Evolutionary conservation across 2,888 invertebrate species (phyloP).

Genomic region (Anoncus sp.): DNA sequence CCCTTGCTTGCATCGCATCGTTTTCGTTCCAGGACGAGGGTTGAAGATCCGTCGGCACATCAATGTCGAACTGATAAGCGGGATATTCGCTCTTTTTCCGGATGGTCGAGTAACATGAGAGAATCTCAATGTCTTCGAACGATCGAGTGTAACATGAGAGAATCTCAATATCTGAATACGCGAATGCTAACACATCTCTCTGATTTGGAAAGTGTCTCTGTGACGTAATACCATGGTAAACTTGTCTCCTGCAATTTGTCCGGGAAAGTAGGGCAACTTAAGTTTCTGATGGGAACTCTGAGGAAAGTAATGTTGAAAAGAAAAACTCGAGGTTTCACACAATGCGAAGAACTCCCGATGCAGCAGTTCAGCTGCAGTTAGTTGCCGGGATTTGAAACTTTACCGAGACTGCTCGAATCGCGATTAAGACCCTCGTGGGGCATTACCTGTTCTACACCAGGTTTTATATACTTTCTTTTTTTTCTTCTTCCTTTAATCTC

Average conservation of each 20-base stretch:
- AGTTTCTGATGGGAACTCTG: slow-evolving; percentile 8
- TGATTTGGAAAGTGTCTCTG: slow-evolving; percentile 1
- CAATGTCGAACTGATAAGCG: slow-evolving; percentile 29
- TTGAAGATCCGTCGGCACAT: slow-evolving; percentile 2
- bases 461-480: slow-evolving; percentile 24
- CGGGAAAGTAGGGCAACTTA: not conserved
- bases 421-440: slow-evolving; percentile 69
- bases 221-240: slow-evolving; percentile 2
- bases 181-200: not conserved
- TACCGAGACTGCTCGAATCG: slow-evolving; percentile 67
- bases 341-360: slow-evolving; percentile 21
- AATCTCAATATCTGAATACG: slow-evolving; percentile 1
- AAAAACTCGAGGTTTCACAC: not conserved
- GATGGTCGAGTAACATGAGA: slow-evolving; percentile 10
- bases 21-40: not conserved
- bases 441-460: slow-evolving; percentile 50
- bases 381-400: slow-evolving; percentile 71
- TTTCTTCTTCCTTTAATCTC: slow-evolving; percentile 29
- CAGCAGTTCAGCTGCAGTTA: slow-evolving; percentile 56
- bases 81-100: slow-evolving; percentile 17
- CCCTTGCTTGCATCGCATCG: not conserved
- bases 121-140: not conserved
- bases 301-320: not conserved
- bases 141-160: slow-evolving; percentile 7
- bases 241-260: not conserved